Base-by-base conservation (phyloP, 2,888 invertebrate genomes). In the Caenorhabditis wallacei region DNA sequence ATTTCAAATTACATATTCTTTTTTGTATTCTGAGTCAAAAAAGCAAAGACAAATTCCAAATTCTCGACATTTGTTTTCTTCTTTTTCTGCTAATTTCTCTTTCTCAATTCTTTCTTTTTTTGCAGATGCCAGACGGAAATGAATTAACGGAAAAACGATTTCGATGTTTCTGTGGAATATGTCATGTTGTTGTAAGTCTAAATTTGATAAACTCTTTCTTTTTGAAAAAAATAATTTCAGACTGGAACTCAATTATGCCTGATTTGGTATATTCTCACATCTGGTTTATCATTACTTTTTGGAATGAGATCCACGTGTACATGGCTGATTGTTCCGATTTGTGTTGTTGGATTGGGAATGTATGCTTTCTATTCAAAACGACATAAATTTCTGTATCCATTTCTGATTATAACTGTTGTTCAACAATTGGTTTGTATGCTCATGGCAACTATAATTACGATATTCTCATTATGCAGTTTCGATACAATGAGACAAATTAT, bases 331-430 rank as follows among this genome's bases (percentile, higher is more conserved):
- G 89, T 90, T 22, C 90, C 90, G 2, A 82, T 90, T 48, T 82
- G 87, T 57, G 88, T 90, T 11, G 89, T 88, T 24, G 80, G 84
- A 16, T 75, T 90, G 30, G 87, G 89, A 18, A 66, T 85, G 11
- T 90, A 90, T 75, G 90, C 87, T 18, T 85, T 90, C 51, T 64
- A 63, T 18, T 82, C 87, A 30, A 84, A 88, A 68, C 80, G 88
- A 56, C 90, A 90, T 82, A 90, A 90, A 79, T 90, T 90, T 72
- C 83, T 90, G 18, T 90, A 90, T 57, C 90, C 90, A 11, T 89
- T 90, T 71, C 81, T 90, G n/a, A 90, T 90, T 40, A 89, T 90
- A 51, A 88, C 89, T 16, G 89, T 90, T 2, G 89, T 90, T 26
- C 90, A 90, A 66, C 85, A 90, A 56, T 61, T 90, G 53, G 90